Base-by-base conservation (phyloP, 2,888 invertebrate genomes). In the Nasonovia ribisnigri region DNA sequence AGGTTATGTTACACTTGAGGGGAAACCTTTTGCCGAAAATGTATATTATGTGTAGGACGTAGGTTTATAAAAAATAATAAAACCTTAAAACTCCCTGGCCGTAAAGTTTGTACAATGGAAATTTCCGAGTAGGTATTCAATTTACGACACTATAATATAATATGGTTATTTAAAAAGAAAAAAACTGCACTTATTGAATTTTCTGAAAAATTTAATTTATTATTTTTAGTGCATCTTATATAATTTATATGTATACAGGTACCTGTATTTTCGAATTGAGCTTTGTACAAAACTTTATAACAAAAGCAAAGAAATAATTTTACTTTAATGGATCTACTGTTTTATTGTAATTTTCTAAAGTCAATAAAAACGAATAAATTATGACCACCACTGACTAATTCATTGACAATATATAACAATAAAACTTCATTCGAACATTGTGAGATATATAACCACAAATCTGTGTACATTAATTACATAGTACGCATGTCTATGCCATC, bases 301-400 rank as follows among this genome's bases (percentile, higher is more conserved):
- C 48, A 48, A 87, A 48, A 48, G 87, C n/a, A 48, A n/a, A 87
- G 16, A 8, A 87, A 87, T 48, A 29, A 48, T 48, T 87, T 48
- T 16, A 20, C 20, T 48, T n/a, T 48, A 87, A 48, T 48, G n/a
- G n/a, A 48, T 26, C n/a, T 20, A 8, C 20, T 87, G 20, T 29
- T 87, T n/a, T 48, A 48, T 87, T 48, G 48, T 87, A 87, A 48
- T 87, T 48, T 87, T 48, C n/a, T 48, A 8, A 48, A 87, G 8
- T n/a, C 48, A 87, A 87, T 87, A 87, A 48, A 46, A 87, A 87
- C 48, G 48, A 48, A 87, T 87, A 87, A 87, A 48, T 87, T 48
- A 48, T 48, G 48, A 20, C 48, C 48, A 16, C 8, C 29, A 48
- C 20, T 29, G 20, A 87, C 48, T 48, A 87, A 87, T 87, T 24